Base-by-base conservation (phyloP, 2,113 vertebrate genomes). In the Prunella fulvescens region DNA sequence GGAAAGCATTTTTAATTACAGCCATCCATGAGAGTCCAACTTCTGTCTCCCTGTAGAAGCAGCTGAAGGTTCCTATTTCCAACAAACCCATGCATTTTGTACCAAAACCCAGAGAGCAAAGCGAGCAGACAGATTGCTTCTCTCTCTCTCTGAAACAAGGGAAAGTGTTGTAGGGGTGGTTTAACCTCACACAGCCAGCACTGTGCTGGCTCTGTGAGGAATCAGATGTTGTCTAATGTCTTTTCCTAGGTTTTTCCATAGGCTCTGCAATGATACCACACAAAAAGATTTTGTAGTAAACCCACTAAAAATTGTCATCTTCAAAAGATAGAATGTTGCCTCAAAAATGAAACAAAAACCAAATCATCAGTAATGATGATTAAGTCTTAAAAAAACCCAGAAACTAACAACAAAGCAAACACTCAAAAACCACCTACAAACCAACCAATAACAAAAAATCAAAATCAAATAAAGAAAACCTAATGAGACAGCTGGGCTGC, bases 171-270 rank as follows among this genome's bases (percentile, higher is more conserved):
- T 4, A 64, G 28, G 77, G 11, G 29, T 70, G 9, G 16, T 51
- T 81, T 70, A 70, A 39, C 14, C 5, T 33, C 45, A 37, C 37
- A 37, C 37, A 71, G 40, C 19, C 28, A 62, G 22, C 26, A 23
- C 20, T 7, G 3, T 16, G 22, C 61, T 66, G 42, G 33, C 47
- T 87, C 57, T 81, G 23, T 31, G 57, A 71, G 31, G 25, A 85
- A 53, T 37, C 6, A 58, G 9, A 7, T 1, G 0, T n/a, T 8
- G 19, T 14, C 57, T 69, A 1, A 65, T 13, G 8, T 10, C 12
- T 47, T 64, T 51, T 23, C 39, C 45, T 22, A 44, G 10, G 12
- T 48, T 77, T 61, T 39, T 74, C 53, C 33, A 35, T 0, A 45
- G 45, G 44, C 29, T 58, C 3, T 42, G 44, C 19, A 31, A 26